Conservation (phyloP, 1,140 invertebrate genomes). For the Akabosia matsudoensis region DNA sequence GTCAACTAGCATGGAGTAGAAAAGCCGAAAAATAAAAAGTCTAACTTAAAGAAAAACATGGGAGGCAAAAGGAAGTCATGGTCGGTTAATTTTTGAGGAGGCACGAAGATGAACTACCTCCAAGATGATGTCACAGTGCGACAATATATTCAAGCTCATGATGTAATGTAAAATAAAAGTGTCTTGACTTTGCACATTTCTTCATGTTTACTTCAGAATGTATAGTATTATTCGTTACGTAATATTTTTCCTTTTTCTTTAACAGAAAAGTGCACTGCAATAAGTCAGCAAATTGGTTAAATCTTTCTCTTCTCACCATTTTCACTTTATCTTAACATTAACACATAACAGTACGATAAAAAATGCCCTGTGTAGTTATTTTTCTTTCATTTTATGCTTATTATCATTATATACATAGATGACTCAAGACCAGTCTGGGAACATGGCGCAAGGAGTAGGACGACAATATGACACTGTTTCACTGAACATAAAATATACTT, state of each 20-base stretch:
- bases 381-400: not conserved
- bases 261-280: no score
- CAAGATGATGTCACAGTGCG: no score
- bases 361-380: constrained; percentile 15
- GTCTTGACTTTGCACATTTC: no score
- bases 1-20: constrained; percentile 1
- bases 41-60: not conserved
- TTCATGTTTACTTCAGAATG: no score
- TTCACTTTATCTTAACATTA: not conserved
- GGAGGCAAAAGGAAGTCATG: constrained; percentile 17
- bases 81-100: constrained; percentile 23
- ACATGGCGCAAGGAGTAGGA: not conserved
- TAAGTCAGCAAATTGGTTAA: no score
- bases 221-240: no score
- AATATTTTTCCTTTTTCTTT: no score
- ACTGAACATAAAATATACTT: no score
- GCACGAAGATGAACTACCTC: constrained; percentile 21
- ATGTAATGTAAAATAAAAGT: no score
- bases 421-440: not conserved
- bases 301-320: constrained; percentile 15
- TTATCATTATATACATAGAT: not conserved
- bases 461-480: no score
- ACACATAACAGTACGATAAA: not conserved
- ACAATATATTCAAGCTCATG: no score
- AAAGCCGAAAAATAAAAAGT: constrained; percentile 10